These are phyloP conservation scores for Cepaea hortensis DNA, from an alignment of 2,888 invertebrate genomes.

Conservation along the genomic window DNA sequence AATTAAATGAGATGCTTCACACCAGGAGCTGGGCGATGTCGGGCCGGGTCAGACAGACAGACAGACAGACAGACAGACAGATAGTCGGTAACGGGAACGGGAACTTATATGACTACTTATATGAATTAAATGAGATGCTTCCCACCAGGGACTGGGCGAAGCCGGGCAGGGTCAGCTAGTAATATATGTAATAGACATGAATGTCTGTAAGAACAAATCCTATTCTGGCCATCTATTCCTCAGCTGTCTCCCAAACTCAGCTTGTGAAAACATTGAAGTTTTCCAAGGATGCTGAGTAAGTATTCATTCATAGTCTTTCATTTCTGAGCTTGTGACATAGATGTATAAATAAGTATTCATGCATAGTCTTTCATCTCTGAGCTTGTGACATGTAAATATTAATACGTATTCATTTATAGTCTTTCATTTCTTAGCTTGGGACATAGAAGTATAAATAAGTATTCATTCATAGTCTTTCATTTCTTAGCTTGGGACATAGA, in stretches of 20 bases:
- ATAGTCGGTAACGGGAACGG: too few species aligned
- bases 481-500: slow-evolving; percentile 69
- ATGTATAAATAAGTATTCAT: not conserved
- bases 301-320: not conserved
- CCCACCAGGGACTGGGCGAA: too few species aligned
- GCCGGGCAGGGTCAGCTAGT: too few species aligned
- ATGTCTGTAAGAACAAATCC: slow-evolving; percentile 82
- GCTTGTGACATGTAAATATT: slow-evolving; percentile 46
- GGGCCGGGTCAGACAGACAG: too few species aligned
- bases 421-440: not conserved
- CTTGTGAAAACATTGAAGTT: slow-evolving; percentile 39
- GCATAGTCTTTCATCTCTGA: slow-evolving; percentile 67
- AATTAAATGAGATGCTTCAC: too few species aligned
- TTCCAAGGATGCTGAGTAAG: slow-evolving; percentile 37
- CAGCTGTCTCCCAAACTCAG: slow-evolving; percentile 82
- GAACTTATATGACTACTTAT: too few species aligned
- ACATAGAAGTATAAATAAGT: not conserved
- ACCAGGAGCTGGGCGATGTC: too few species aligned
- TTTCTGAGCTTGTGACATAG: not conserved
- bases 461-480: not conserved
- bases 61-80: too few species aligned
- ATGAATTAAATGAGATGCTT: too few species aligned
- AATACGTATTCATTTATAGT: slow-evolving; percentile 5
- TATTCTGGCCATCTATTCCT: slow-evolving; percentile 80
- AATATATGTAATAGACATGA: slow-evolving; percentile 62